Conservation (phyloP, 2,888 invertebrate genomes). For the Lissonota sp. region DNA sequence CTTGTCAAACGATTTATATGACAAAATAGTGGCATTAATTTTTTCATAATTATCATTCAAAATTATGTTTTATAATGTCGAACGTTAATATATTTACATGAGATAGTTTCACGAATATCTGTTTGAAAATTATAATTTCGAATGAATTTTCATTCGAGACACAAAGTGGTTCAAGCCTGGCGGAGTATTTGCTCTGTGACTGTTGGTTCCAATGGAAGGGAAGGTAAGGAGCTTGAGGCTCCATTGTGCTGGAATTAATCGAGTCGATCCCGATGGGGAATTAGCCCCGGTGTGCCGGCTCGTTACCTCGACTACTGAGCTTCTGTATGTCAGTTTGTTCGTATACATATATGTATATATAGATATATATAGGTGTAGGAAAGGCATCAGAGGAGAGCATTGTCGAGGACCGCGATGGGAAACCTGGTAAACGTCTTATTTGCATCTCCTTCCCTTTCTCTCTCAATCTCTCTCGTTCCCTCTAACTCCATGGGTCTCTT, state of each 20-base stretch:
- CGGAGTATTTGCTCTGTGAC: slow-evolving; percentile 25
- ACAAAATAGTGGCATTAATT: no score
- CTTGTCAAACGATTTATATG: no score
- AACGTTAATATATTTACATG: no score
- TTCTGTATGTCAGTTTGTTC: neutral
- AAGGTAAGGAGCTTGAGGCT: slow-evolving; percentile 21
- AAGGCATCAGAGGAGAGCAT: slow-evolving; percentile 21
- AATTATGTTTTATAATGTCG: no score
- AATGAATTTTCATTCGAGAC: neutral
- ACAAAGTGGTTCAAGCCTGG: neutral
- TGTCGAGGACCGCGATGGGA: slow-evolving; percentile 4
- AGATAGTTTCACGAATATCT: no score
- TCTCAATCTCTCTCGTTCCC: slow-evolving; percentile 24
- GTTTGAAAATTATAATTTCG: neutral
- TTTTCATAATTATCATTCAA: no score
- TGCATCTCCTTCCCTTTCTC: slow-evolving; percentile 49
- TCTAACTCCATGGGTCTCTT: slow-evolving; percentile 52
- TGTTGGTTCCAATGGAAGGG: slow-evolving; percentile 31
- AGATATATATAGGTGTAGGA: neutral
- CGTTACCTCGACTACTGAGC: slow-evolving; percentile 37
- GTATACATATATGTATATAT: no score
- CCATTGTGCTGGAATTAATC: slow-evolving; percentile 58
- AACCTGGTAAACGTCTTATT: slow-evolving; percentile 48
- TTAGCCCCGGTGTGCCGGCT: slow-evolving; percentile 44
- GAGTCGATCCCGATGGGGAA: slow-evolving; percentile 47